A percentile compares a stretch with the other conserved stretches of the same genome.
These are phyloP conservation scores for Nasonovia ribisnigri DNA, from an alignment of 2,888 invertebrate species.

Conservation along the genomic window DNA sequence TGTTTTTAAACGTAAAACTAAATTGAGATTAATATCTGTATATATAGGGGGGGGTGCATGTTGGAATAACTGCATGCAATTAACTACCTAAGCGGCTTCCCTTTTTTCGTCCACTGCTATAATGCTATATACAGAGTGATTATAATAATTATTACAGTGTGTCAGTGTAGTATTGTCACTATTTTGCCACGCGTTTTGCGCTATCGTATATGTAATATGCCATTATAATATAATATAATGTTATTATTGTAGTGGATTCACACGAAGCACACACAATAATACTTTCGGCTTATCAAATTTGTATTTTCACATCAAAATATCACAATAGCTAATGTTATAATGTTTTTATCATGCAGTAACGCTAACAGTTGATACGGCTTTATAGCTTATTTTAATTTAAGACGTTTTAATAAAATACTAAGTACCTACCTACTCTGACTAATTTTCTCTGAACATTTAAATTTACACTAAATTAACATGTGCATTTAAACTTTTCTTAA, in stretches of 20 bases:
- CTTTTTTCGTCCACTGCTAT: slow-evolving; percentile 17
- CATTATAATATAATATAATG: not conserved
- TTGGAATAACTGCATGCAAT: slow-evolving; percentile 63
- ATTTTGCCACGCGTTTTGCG: not conserved
- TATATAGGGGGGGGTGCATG: slow-evolving; percentile 34
- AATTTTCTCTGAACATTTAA: no score
- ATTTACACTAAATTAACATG: not conserved
- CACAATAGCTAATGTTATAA: not conserved
- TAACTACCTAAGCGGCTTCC: slow-evolving; percentile 63
- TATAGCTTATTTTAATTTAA: not conserved
- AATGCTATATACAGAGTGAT: slow-evolving; percentile 21
- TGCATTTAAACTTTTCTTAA: no score
- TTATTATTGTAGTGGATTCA: not conserved
- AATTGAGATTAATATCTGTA: slow-evolving; percentile 64
- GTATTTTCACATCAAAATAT: not conserved
- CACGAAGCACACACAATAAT: not conserved
- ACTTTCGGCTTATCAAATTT: not conserved
- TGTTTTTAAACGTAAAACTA: slow-evolving; percentile 64
- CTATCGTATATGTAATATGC: not conserved
- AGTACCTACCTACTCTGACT: not conserved
- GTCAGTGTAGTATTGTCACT: no score
- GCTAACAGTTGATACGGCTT: not conserved
- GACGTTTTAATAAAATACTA: not conserved
- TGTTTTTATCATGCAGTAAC: not conserved
- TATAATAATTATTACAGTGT: slow-evolving; percentile 1